Conservation (phyloP, 2,888 invertebrate species). For the Megalurothrips usitatus region DNA sequence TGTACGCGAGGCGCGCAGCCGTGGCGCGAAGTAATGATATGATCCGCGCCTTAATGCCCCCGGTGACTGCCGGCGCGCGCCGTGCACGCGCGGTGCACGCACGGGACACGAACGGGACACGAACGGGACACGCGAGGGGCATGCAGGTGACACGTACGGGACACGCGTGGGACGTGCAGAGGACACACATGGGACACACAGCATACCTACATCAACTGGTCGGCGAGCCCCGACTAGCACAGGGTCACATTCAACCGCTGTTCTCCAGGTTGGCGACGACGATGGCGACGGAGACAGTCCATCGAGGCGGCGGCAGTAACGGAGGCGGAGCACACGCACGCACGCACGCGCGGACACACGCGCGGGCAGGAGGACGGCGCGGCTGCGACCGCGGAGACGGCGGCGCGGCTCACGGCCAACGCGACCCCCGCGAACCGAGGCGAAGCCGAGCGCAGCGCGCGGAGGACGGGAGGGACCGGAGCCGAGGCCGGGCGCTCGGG, state of each 20-base stretch:
- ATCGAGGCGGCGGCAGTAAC: not conserved
- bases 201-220: no score
- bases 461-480: not conserved
- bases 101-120: no score
- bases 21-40: not conserved
- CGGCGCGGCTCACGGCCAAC: not conserved
- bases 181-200: no score
- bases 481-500: not conserved
- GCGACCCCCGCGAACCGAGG: not conserved
- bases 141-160: no score
- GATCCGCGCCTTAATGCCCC: not conserved
- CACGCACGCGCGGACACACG: not conserved
- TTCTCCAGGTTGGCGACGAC: no score
- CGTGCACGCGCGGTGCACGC: not conserved
- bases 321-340: not conserved
- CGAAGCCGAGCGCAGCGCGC: not conserved
- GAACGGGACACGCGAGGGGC: not conserved
- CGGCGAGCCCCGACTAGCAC: no score
- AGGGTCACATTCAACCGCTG: no score
- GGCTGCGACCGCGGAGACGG: not conserved
- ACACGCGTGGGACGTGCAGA: not conserved
- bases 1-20: not conserved
- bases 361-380: not conserved
- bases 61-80: not conserved
- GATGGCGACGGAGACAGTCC: no score